Conservation (phyloP, 2,113 vertebrate genomes). For the Australoheros scitulus region DNA sequence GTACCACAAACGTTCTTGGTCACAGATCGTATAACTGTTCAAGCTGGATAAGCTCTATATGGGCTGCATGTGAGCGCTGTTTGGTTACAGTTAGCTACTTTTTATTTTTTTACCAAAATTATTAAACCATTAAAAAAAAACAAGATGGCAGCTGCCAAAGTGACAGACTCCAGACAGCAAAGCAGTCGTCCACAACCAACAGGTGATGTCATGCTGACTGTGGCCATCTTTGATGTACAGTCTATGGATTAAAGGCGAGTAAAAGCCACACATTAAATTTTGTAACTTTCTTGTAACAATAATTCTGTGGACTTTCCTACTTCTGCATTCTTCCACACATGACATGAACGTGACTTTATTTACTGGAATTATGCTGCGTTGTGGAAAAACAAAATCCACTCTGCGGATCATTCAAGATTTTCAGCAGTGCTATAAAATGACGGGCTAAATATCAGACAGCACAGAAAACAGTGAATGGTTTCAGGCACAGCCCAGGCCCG, state of each 20-base stretch:
- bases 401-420: not conserved
- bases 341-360: not conserved
- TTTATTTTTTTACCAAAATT: not conserved
- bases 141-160: not conserved
- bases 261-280: too few species aligned
- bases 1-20: too few species aligned
- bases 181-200: not conserved
- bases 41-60: too few species aligned
- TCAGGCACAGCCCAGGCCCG: not conserved
- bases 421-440: slow-evolving; percentile 7
- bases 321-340: not conserved
- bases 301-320: not conserved
- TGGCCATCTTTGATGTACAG: too few species aligned
- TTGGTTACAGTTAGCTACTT: too few species aligned
- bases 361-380: not conserved
- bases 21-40: not conserved
- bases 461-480: not conserved
- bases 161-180: not conserved
- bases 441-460: not conserved
- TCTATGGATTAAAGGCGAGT: too few species aligned
- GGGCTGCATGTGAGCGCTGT: too few species aligned
- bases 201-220: too few species aligned
- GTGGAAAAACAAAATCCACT: not conserved
- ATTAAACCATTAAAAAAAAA: not conserved
- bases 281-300: not conserved